Conservation (phyloP, 2,797 vertebrate species). For the Cyprinella venusta region DNA sequence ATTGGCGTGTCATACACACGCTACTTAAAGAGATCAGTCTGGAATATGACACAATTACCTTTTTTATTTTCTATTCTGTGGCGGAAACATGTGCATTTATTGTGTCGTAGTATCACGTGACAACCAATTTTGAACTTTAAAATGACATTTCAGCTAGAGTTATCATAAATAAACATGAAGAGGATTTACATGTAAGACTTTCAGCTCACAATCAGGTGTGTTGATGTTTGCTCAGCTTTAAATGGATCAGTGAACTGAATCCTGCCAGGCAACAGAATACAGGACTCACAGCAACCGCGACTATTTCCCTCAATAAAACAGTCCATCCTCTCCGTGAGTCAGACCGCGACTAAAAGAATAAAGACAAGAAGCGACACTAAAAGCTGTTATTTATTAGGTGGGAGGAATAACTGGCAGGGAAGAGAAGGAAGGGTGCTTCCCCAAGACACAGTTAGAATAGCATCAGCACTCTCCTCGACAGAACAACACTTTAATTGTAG, state of each 20-base stretch:
- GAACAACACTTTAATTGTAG: neutral
- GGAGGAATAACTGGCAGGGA: constrained; percentile 60
- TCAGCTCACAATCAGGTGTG: neutral
- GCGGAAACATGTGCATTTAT: too few relatives aligned
- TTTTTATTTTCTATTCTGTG: too few relatives aligned
- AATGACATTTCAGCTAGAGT: neutral
- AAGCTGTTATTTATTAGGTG: constrained; percentile 56
- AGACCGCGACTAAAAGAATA: constrained; percentile 7
- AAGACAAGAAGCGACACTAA: constrained; percentile 28
- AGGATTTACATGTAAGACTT: neutral
- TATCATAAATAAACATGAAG: neutral
- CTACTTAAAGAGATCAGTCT: too few relatives aligned
- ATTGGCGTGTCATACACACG: too few relatives aligned
- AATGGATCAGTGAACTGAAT: neutral
- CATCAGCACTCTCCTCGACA: neutral
- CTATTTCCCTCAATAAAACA: constrained; percentile 34
- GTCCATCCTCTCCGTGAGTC: constrained; percentile 15
- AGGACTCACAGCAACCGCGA: constrained; percentile 42
- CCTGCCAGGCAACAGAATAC: constrained; percentile 40
- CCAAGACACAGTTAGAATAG: constrained; percentile 36
- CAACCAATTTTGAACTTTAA: too few relatives aligned
- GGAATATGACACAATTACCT: too few relatives aligned
- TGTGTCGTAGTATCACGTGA: neutral
- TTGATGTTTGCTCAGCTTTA: neutral
- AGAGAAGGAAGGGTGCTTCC: constrained; percentile 41